A percentile compares a stretch with the other conserved stretches of the same genome.
Conservation (phyloP, 2,113 vertebrate genomes). For the Morone chrysops region DNA sequence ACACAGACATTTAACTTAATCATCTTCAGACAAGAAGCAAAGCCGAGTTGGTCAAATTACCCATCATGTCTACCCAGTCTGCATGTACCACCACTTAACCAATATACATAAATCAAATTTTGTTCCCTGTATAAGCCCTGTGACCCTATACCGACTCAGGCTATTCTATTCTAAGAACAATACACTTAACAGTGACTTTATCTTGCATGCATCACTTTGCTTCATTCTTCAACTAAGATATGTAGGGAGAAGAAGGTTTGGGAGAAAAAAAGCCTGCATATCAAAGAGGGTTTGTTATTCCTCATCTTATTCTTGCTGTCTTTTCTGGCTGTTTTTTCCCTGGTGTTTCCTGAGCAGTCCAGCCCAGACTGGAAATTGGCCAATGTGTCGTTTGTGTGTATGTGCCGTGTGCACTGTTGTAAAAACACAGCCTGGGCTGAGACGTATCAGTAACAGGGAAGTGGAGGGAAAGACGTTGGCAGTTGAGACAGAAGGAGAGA, state of each 20-base stretch:
- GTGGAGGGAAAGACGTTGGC: conserved; percentile 53
- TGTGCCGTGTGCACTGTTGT: conserved; percentile 39
- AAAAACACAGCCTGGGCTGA: conserved; percentile 59
- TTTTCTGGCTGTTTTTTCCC: conserved; percentile 72
- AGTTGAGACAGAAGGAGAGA: conserved; percentile 35
- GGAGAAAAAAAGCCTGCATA: conserved; percentile 49
- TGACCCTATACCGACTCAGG: conserved; percentile 12
- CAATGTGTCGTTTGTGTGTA: conserved; percentile 43
- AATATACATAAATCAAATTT: conserved; percentile 58
- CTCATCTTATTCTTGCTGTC: conserved; percentile 60
- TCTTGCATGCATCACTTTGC: not conserved
- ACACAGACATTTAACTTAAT: conserved; percentile 56
- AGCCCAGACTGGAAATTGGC: conserved; percentile 59
- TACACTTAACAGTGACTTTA: not conserved
- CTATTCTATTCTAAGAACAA: conserved; percentile 42
- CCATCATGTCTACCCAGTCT: conserved; percentile 42
- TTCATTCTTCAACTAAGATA: conserved; percentile 41
- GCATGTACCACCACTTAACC: conserved; percentile 71
- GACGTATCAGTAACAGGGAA: conserved; percentile 70
- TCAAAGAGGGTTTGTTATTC: conserved; percentile 73
- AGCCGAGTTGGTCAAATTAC: conserved; percentile 59
- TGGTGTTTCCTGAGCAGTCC: conserved; percentile 67
- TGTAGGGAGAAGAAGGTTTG: conserved; percentile 20
- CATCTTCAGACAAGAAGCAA: conserved; percentile 56
- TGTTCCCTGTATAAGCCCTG: conserved; percentile 10